Percentiles rank a stretch among this genome's conserved stretches.
These are phyloP conservation scores for Microcebus murinus DNA, from an alignment of 2,113 vertebrate genomes.

Conservation along the genomic window DNA sequence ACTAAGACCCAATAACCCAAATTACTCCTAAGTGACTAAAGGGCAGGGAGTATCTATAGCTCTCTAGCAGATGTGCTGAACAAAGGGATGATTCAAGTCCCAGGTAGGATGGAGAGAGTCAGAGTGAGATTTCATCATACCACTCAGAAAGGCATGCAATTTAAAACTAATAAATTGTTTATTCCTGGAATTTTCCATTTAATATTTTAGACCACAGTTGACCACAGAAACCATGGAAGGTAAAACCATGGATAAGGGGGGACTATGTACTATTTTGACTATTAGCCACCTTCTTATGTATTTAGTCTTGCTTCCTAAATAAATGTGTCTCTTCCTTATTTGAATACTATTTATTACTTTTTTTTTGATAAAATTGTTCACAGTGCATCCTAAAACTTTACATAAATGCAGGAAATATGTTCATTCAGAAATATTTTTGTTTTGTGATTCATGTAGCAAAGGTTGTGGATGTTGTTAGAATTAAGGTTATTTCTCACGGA, in stretches of 20 bases:
- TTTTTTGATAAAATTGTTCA: not conserved
- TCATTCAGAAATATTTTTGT: conserved; percentile 36
- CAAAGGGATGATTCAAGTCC: not conserved
- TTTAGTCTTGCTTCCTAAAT: not conserved
- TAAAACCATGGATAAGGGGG: not conserved
- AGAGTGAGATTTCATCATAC: not conserved
- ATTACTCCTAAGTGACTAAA: not conserved
- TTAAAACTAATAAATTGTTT: not conserved
- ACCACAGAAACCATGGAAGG: not conserved
- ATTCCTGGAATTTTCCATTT: not conserved
- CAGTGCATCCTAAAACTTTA: not conserved
- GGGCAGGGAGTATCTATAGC: not conserved
- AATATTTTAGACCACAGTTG: not conserved
- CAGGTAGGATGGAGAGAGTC: not conserved
- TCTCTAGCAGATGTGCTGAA: not conserved
- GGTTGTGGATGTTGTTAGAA: conserved; percentile 2
- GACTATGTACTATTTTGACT: not conserved
- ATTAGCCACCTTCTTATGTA: not conserved
- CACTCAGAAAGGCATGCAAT: not conserved
- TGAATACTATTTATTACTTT: not conserved
- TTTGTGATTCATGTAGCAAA: not conserved
- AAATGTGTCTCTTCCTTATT: not conserved
- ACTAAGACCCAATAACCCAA: not conserved
- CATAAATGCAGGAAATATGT: conserved; percentile 1
- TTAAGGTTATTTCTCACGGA: conserved; percentile 45